A percentile compares a stretch with the other conserved stretches of the same genome.
Conservation (phyloP, 1,140 invertebrate species). For the Apolygus lucorum region DNA sequence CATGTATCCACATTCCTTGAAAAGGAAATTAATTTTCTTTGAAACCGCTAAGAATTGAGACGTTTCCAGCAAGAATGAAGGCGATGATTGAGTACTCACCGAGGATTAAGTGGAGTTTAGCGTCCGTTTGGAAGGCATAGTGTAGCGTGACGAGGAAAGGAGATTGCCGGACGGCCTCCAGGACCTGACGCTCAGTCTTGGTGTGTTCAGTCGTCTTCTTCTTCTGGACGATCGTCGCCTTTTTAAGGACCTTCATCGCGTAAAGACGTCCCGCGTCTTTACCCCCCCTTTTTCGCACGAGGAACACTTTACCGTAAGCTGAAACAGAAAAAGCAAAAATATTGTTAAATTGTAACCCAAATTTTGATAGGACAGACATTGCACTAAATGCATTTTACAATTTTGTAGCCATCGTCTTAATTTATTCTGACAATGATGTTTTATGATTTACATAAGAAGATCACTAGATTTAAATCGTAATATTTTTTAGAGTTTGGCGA, state of each 20-base stretch:
- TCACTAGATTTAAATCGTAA: too few species aligned
- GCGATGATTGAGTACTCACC: slow-evolving; percentile 50
- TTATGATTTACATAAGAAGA: too few species aligned
- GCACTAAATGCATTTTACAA: too few species aligned
- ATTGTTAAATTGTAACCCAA: too few species aligned
- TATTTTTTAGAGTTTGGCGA: too few species aligned
- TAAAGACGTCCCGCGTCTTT: slow-evolving; percentile 74
- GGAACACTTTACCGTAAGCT: slow-evolving; percentile 92
- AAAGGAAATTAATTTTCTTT: too few species aligned
- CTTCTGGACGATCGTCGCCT: slow-evolving; percentile 81
- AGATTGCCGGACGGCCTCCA: slow-evolving; percentile 78
- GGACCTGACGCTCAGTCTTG: slow-evolving; percentile 76
- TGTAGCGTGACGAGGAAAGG: slow-evolving; percentile 87
- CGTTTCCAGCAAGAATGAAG: background rate
- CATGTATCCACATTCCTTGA: too few species aligned
- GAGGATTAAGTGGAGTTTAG: slow-evolving; percentile 83
- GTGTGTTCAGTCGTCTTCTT: slow-evolving; percentile 91
- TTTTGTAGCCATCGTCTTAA: too few species aligned
- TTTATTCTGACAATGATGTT: too few species aligned
- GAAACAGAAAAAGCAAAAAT: slow-evolving; percentile 43
- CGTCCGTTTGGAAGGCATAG: slow-evolving; percentile 89
- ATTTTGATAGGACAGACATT: too few species aligned
- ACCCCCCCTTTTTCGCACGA: slow-evolving; percentile 73
- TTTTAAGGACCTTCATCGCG: slow-evolving; percentile 91
- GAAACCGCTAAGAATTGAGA: too few species aligned